A percentile compares a stretch with the other conserved stretches of the same genome.
Evolutionary conservation across 2,113 vertebrate genomes (phyloP).

Genomic region (Eurypyga helias): DNA sequence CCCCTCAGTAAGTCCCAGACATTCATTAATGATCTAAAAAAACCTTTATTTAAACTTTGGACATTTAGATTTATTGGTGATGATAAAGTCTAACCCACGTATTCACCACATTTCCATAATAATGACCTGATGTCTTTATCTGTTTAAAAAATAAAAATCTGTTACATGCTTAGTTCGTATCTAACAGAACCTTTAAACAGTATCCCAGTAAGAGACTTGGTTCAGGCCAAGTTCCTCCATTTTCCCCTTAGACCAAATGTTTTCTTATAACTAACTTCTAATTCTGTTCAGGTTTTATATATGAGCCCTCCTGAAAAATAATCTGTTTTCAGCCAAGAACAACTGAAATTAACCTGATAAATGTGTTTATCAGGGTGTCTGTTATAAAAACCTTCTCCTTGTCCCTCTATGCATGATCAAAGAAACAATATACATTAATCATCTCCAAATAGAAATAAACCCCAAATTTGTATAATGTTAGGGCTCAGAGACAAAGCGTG

Average conservation of each 20-base stretch:
- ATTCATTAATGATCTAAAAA: not conserved
- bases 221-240: not conserved
- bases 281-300: not conserved
- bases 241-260: not conserved
- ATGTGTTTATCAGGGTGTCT: not conserved
- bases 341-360: not conserved
- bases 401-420: accelerated
- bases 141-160: not conserved
- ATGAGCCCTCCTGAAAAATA: not conserved
- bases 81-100: not conserved
- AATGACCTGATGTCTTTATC: not conserved
- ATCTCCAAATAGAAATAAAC: not conserved
- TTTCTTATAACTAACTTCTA: not conserved
- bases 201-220: not conserved
- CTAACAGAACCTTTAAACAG: not conserved
- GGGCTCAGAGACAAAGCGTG: not conserved
- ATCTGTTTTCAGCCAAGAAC: not conserved
- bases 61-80: not conserved
- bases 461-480: not conserved
- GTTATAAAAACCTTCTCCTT: not conserved
- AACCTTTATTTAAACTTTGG: not conserved
- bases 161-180: not conserved
- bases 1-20: not conserved
- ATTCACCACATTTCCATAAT: not conserved
- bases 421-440: not conserved